phyloP scores from a whole-genome alignment of 2,797 vertebrate species.

The Myoxocephalus aenaeus region DNA sequence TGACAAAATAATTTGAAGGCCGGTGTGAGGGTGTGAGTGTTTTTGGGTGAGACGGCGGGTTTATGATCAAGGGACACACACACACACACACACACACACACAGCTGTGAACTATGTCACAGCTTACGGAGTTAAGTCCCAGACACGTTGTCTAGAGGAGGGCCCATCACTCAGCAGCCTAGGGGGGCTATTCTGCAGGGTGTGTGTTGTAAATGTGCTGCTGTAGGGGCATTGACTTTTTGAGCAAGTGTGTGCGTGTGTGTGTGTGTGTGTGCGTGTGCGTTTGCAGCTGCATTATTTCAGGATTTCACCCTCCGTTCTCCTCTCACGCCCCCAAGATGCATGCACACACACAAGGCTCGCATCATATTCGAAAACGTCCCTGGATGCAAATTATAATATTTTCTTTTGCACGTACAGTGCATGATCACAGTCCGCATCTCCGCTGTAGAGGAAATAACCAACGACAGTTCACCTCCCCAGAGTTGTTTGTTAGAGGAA shows the following conservation, averaged over 20 bases:
- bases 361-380: neutral
- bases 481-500: slow-evolving; percentile 37
- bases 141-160: slow-evolving; percentile 66
- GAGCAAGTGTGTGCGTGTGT: slow-evolving; percentile 13
- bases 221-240: slow-evolving; percentile 15
- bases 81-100: slow-evolving; percentile 29
- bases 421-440: neutral
- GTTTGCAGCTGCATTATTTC: neutral
- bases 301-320: neutral
- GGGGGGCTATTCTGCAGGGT: slow-evolving; percentile 22
- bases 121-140: slow-evolving; percentile 61
- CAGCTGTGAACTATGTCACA: slow-evolving; percentile 49
- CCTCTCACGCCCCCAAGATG: neutral
- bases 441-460: slow-evolving; percentile 11
- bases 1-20: slow-evolving; percentile 18
- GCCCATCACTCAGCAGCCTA: slow-evolving; percentile 66
- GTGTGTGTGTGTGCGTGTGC: neutral
- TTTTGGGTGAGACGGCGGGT: slow-evolving; percentile 30
- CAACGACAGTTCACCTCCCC: neutral
- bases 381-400: neutral
- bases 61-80: slow-evolving; percentile 25
- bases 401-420: neutral
- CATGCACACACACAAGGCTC: neutral
- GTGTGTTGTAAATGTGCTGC: slow-evolving; percentile 49
- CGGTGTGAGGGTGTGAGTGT: slow-evolving; percentile 18